phyloP scores from a whole-genome alignment of 35 echinoderm and acorn worm species.

The Lytechinus variegatus region DNA sequence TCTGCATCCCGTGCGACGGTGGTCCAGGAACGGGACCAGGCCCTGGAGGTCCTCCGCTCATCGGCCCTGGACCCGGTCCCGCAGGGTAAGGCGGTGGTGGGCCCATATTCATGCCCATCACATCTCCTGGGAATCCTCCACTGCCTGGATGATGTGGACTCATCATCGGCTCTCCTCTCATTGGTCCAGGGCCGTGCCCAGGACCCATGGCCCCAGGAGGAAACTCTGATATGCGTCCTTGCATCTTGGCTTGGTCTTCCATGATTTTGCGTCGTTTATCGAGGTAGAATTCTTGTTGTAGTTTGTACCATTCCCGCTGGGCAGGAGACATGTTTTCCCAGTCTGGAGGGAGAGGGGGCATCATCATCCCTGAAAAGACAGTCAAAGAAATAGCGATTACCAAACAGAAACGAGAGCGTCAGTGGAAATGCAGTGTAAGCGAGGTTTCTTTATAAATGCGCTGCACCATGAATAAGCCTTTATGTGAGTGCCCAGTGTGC shows the following conservation, averaged over 20 bases:
- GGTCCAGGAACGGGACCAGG: constrained; percentile 58
- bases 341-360: constrained; percentile 78
- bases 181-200: constrained; percentile 67
- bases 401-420: background rate
- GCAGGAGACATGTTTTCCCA: constrained; percentile 88
- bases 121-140: constrained; percentile 32
- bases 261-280: constrained; percentile 86
- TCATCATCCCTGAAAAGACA: constrained; percentile 59
- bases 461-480: too few relatives aligned
- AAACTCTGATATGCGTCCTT: constrained; percentile 69
- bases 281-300: constrained; percentile 94
- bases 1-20: constrained; percentile 63
- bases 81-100: constrained; percentile 45
- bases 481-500: too few relatives aligned
- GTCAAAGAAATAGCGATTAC: background rate
- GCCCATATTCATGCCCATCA: constrained; percentile 59
- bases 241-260: constrained; percentile 79
- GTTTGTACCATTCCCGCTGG: constrained; percentile 91
- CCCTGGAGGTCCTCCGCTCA: constrained; percentile 37
- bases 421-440: too few relatives aligned
- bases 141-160: constrained; percentile 50
- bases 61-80: constrained; percentile 33
- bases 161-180: constrained; percentile 51
- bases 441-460: too few relatives aligned
- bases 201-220: constrained; percentile 60